Evolutionary conservation across 2,797 vertebrate genomes (phyloP), one percentile per base, ranked within the genome.

Genomic region (Phrynocephalus forsythii): DNA sequence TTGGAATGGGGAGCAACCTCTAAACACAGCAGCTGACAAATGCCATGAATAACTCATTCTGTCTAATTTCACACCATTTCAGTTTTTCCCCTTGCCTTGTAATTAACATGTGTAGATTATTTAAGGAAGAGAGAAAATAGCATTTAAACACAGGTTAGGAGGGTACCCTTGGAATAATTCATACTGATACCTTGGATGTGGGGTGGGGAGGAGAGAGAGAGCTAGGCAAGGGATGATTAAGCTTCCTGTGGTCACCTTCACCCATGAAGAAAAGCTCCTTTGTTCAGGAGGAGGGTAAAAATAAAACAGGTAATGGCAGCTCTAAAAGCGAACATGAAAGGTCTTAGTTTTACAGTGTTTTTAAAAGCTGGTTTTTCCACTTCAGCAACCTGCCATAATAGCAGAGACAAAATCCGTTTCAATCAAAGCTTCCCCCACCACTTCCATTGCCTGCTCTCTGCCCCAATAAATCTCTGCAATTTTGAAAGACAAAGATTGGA

Each of bases 101-200:
- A 95, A 96, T 95, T 95, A 96, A 93, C 93, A 92, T 87, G 87
- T 44, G 69, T 93, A 91, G 86, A 93, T 95, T 95, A 95, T 95
- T 96, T 96, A 96, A 94, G 89, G 94, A 92, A 44, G 52, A 92
- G 93, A 94, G 94, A 94, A 95, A 95, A 95, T 92, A 93, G 91
- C 93, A 94, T 94, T 95, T 94, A 93, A 95, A 95, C 75, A 86
- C 90, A 95, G 94, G 95, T 38, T 96, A 94, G 78, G 81, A 94
- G 89, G 92, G 68, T 83, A 89, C 92, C 79, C n/a, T 66, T 68
- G 86, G 67, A 83, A 92, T 89, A 91, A 16, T 78, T 69, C n/a
- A 84, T 88, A 88, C 87, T 92, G 91, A 90, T 87, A 88, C 79
- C 78, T 89, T 73, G 13, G 38, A 38, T 4, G 38, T 38, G 38